Base-by-base conservation (phyloP, 2,888 invertebrate species). In the Ichneumoninae sp. region DNA sequence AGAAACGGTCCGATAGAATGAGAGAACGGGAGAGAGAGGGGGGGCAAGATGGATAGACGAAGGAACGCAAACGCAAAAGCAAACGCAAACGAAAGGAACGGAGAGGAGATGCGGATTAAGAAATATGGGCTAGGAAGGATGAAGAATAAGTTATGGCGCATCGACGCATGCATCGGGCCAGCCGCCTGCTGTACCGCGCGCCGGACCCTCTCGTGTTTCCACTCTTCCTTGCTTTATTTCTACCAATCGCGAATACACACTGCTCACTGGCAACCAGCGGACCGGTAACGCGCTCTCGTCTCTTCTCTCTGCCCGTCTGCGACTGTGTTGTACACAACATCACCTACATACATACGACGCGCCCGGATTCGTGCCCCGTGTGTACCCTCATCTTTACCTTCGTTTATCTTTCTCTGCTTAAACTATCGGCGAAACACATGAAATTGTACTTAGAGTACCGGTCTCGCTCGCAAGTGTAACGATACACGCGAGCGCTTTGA, bases 81-180 rank as follows among this genome's bases (percentile, higher is more conserved):
- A 78, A 65, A 65, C 73, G 76, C 40, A 78, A 65, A 65, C 50
- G 77, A 75, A 66, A 79, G 82, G 74, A 79, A 73, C 47, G 78
- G 71, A 79, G 75, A 71, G 54, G 79, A 73, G 78, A 84, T 78
- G 82, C 79, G 85, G 82, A 82, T 79, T 79, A 85, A 85, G 85
- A 85, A 85, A 85, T 85, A 85, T 85, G 75, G 85, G 85, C 82
- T 85, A 85, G 85, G 71, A 85, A 82, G 85, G 85, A 85, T 85
- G 85, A 85, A 82, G 85, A 85, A 85, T 85, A 85, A 85, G 85
- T 85, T 85, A 85, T 85, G 81, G 85, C 75, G 82, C 82, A 85
- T 79, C 79, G 85, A 85, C 82, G 85, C 79, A 82, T 85, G 82
- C 82, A 82, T 76, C 79, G 71, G 44, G 44, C 44, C 65, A 79